Percentiles rank a stretch among this genome's conserved stretches.
These are phyloP conservation scores for Cyrtorhinus lividipennis DNA, from an alignment of 1,140 invertebrate genomes.

Conservation along the genomic window DNA sequence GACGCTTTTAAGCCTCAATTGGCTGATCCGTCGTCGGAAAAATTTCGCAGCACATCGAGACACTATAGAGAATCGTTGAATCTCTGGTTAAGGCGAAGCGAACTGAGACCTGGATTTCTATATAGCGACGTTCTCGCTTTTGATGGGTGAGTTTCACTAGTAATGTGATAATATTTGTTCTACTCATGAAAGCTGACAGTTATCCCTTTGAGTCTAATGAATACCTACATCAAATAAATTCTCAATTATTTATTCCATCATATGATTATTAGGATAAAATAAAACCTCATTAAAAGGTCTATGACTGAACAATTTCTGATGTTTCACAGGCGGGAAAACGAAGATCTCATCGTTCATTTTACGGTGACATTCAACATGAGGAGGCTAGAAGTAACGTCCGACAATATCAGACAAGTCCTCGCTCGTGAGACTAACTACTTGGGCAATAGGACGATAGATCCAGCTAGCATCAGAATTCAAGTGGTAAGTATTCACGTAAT, in stretches of 20 bases:
- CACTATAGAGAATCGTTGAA: slow-evolving; percentile 58
- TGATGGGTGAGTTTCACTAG: slow-evolving; percentile 56
- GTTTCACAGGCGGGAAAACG: slow-evolving; percentile 38
- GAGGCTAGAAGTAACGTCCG: slow-evolving; percentile 34
- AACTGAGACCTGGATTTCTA: slow-evolving; percentile 49
- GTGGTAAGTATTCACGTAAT: slow-evolving; percentile 31
- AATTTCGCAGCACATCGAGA: slow-evolving; percentile 48
- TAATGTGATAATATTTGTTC: no score
- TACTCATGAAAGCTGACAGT: no score
- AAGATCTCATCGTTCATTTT: slow-evolving; percentile 54
- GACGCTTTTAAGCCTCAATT: slow-evolving; percentile 47
- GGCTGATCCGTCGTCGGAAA: slow-evolving; percentile 46
- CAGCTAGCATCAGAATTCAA: slow-evolving; percentile 47
- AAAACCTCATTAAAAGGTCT: no score
- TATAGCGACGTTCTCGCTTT: slow-evolving; percentile 55
- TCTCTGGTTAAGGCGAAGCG: slow-evolving; percentile 54
- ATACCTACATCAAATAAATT: no score
- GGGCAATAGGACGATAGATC: slow-evolving; percentile 39
- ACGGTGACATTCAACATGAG: slow-evolving; percentile 51
- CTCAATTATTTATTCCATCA: no score
- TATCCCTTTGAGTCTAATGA: no score
- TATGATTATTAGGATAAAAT: no score
- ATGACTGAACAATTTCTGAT: no score
- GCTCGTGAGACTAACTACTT: slow-evolving; percentile 23
- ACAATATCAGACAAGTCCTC: slow-evolving; percentile 40